Conservation (phyloP, 2,888 invertebrate species). For the Drosophila flavopinicola region DNA sequence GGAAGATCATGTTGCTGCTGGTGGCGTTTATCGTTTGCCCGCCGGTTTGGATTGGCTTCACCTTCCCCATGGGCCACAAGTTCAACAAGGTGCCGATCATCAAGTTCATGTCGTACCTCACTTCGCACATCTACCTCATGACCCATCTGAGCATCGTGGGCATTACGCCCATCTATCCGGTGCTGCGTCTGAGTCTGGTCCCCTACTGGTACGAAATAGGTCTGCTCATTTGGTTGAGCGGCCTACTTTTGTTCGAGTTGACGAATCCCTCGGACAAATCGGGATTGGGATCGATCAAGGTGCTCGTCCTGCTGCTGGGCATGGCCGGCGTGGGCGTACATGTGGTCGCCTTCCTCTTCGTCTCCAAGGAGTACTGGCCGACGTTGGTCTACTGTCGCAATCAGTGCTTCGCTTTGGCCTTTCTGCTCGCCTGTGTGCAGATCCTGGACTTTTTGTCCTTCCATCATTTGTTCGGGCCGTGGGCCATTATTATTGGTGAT, state of each 20-base stretch:
- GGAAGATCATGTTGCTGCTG: constrained; percentile 96
- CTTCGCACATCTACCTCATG: constrained; percentile 99
- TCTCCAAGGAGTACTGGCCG: constrained; percentile 90
- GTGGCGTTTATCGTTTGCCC: constrained; percentile 96
- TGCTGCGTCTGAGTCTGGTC: constrained; percentile 90
- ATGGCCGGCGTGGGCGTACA: constrained; percentile 96
- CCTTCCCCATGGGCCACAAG: constrained; percentile 96
- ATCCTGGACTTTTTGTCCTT: constrained; percentile 99
- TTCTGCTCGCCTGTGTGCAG: constrained; percentile 98
- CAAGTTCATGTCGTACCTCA: constrained; percentile 99
- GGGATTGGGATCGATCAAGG: constrained; percentile 97
- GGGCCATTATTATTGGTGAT: constrained; percentile 99
- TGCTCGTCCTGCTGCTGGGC: constrained; percentile 93
- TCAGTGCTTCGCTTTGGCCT: constrained; percentile 97
- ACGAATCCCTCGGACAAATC: constrained; percentile 99
- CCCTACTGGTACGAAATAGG: constrained; percentile 99
- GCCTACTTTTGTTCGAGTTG: constrained; percentile 96
- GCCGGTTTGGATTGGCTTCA: constrained; percentile 97
- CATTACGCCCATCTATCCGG: constrained; percentile 94
- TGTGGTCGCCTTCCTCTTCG: constrained; percentile 90
- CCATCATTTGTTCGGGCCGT: constrained; percentile 99
- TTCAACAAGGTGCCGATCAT: constrained; percentile 99
- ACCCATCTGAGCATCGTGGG: constrained; percentile 95
- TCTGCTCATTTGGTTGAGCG: constrained; percentile 96
- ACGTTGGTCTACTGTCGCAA: constrained; percentile 97